Base-by-base conservation (phyloP, 2,888 invertebrate species). In the Brachylomia viminalis region DNA sequence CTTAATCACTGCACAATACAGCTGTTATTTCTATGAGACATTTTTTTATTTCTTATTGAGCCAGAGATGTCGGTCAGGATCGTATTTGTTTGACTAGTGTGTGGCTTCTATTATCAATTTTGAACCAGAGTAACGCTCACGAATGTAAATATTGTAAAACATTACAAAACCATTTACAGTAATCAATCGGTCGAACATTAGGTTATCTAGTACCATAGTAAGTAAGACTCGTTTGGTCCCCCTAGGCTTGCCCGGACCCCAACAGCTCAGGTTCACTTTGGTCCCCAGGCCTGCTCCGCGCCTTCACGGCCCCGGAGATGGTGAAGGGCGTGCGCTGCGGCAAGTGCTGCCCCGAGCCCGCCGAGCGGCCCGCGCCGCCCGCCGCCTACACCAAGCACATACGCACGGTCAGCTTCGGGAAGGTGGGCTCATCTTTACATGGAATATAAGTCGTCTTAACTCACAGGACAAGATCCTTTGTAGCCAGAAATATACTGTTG, bases 261-360 rank as follows among this genome's bases (percentile, higher is more conserved):
- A 45, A 30, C 45, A 33, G 45, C 1, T 45, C 30, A 20, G n/a
- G 1, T 3, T 6, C 7, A 38, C 33, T 33, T 33, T 33, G 33
- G 33, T 33, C 33, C 33, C 0, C 97, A 91, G 98, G 98, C 82
- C 95, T 99, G 66, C 95, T 99, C 54, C 97, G 98, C 30, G 98
- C 98, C 87, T 99, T 98, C 94, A 98, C 99, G 0, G 98, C 98
- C 11, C 98, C 98, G 3, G 99, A 99, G 95, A 97, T 98, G 87
- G 97, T 99, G 80, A 97, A 97, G 81, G 98, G 98, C 88, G 98
- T 99, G 49, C 97, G 98, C 85, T 99, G 99, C 94, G 98, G 97
- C 84, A 97, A 97, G 77, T 98, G 99, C 93, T 96, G 96, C 80
- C 94, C 96, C 89, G 84, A 86, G 94, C 84, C 74, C 62, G 17